Conservation (phyloP, 2,113 vertebrate genomes). For the human (Homo sapiens) region GRCh38 chr14:81694001-81694500, state of each 20-base stretch:
- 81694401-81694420: slow-evolving; percentile 39
- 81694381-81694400: background rate
- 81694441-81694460: background rate
- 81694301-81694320: background rate
- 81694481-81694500: background rate
- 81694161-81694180: no score
- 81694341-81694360: background rate
- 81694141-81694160: no score
- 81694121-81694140: no score
- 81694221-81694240: no score
- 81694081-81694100: rapidly evolving
- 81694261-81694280: background rate
- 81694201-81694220: no score
- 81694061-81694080: no score
- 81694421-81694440: background rate
- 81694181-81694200: no score
- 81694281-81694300: slow-evolving; percentile 11
- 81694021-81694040: no score
- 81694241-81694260: background rate
- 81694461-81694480: slow-evolving; percentile 39
- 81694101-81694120: no score
- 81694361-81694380: background rate
- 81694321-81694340: background rate
- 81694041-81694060: no score
- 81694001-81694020: no score